These are phyloP conservation scores for Buceros bicornis DNA, from an alignment of 2,797 vertebrate genomes.

Conservation along the genomic window DNA sequence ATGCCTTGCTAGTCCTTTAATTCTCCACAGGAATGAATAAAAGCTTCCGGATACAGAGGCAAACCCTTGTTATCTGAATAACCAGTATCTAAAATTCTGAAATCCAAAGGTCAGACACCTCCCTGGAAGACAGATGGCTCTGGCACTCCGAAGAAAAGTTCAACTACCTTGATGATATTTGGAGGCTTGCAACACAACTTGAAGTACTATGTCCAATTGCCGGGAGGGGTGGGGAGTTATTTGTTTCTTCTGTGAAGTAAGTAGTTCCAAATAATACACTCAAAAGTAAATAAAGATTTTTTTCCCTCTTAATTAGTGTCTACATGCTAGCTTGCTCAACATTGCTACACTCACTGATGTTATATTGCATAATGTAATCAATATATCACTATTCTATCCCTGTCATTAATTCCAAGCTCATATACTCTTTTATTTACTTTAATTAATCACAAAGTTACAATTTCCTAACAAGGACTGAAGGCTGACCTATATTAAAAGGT, in stretches of 20 bases:
- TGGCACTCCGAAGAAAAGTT: not conserved
- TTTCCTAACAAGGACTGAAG: conserved; percentile 22
- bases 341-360: not conserved
- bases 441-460: conserved; percentile 43
- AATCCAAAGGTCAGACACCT: not conserved
- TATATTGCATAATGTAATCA: conserved; percentile 23
- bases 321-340: not conserved
- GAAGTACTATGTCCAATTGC: not conserved
- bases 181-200: not conserved
- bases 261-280: not conserved
- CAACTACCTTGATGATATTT: not conserved
- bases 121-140: not conserved
- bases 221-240: fast-evolving
- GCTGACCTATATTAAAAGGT: conserved; percentile 33
- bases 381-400: not conserved
- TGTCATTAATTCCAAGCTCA: not conserved
- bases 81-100: not conserved
- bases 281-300: conserved; percentile 29
- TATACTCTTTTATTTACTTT: conserved; percentile 23
- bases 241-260: not conserved
- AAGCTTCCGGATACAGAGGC: not conserved
- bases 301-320: conserved; percentile 31
- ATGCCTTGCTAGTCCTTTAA: not conserved
- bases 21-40: not conserved
- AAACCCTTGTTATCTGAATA: conserved; percentile 14